These are phyloP conservation scores for Lasioglossum lativentre DNA, from an alignment of 2,888 invertebrate species.

Conservation along the genomic window DNA sequence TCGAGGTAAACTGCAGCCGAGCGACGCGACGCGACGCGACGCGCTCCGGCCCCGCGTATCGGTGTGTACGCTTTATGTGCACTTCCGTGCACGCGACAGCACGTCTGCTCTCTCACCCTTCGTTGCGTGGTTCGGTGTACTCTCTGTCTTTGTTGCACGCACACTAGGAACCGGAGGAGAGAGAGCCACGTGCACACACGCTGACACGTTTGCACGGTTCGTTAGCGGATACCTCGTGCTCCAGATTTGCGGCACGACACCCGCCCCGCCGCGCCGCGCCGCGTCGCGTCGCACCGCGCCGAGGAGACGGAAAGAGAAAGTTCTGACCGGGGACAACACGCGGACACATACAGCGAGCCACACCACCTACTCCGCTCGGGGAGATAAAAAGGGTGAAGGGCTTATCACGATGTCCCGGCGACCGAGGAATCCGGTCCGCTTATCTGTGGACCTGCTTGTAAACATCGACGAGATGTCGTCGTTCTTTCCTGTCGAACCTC, in stretches of 20 bases:
- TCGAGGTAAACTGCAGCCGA: conserved; percentile 61
- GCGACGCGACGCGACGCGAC: conserved; percentile 7
- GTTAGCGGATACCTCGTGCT: conserved; percentile 58
- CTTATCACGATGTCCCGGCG: conserved; percentile 52
- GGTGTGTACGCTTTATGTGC: conserved; percentile 41
- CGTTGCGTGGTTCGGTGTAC: not conserved
- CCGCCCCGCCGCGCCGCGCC: not conserved
- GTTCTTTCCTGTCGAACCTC: conserved; percentile 5
- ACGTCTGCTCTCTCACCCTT: not conserved
- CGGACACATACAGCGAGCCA: not conserved
- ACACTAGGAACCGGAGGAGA: not conserved
- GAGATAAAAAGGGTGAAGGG: conserved; percentile 25
- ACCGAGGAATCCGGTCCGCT: conserved; percentile 54
- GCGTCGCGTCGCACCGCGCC: not conserved
- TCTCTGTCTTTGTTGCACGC: not conserved
- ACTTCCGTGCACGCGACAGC: conserved; percentile 42
- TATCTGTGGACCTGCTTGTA: conserved; percentile 44
- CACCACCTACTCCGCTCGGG: not conserved
- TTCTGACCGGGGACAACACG: conserved; percentile 1
- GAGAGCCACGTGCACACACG: conserved; percentile 38
- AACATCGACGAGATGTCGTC: conserved; percentile 15
- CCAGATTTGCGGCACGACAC: conserved; percentile 54
- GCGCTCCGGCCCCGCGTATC: not conserved
- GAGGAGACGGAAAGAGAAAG: conserved; percentile 11
- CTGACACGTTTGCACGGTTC: conserved; percentile 51